Conservation (phyloP, 2,113 vertebrate genomes). For the Austrofundulus limnaeus region DNA sequence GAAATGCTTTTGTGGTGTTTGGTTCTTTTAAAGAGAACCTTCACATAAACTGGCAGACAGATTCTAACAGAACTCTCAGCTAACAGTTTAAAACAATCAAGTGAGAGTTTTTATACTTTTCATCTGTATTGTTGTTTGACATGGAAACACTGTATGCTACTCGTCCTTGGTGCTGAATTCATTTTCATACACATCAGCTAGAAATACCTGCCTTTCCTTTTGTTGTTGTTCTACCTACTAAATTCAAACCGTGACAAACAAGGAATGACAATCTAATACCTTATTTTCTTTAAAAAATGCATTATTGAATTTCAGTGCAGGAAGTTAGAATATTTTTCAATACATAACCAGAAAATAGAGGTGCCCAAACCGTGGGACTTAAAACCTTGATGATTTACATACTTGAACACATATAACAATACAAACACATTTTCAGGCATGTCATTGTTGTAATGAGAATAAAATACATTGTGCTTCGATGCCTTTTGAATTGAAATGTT, state of each 20-base stretch:
- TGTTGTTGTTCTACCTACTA: not conserved
- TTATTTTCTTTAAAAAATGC: not conserved
- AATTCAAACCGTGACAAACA: not conserved
- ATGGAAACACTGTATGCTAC: not conserved
- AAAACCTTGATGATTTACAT: not conserved
- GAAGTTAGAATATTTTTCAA: not conserved
- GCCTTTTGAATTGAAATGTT: not conserved
- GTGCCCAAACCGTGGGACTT: not conserved
- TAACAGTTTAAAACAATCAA: not conserved
- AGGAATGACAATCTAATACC: not conserved
- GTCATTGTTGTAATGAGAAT: not conserved
- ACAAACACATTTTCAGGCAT: not conserved
- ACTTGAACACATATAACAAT: not conserved
- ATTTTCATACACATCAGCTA: not conserved
- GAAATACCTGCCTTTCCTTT: not conserved
- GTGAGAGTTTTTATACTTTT: not conserved
- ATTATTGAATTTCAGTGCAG: not conserved
- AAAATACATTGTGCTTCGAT: not conserved
- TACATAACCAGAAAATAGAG: not conserved
- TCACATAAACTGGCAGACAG: not conserved
- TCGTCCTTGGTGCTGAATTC: not conserved
- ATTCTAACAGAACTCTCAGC: not conserved
- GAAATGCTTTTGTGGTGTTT: not conserved
- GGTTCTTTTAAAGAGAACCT: not conserved
- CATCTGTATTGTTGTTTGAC: not conserved